Percentiles rank a stretch among this genome's conserved stretches.
Evolutionary conservation across 1,140 invertebrate genomes (phyloP).

Genomic region (Pseudomyrmex concolor): DNA sequence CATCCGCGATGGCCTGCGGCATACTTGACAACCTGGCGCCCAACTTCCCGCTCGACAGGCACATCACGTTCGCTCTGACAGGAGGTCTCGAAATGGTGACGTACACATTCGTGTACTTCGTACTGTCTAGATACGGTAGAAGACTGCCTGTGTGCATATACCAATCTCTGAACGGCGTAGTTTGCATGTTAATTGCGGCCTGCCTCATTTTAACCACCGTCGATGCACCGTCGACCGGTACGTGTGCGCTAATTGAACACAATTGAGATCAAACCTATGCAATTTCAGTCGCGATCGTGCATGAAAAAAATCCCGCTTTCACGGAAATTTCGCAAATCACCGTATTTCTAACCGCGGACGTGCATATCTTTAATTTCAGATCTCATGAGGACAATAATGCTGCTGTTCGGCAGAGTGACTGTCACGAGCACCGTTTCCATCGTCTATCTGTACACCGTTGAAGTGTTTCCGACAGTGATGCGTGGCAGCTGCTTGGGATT

Average conservation of each 20-base stretch:
- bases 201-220: constrained; percentile 57
- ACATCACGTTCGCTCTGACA: constrained; percentile 79
- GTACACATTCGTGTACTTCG: constrained; percentile 76
- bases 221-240: constrained; percentile 30
- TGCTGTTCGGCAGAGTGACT: constrained; percentile 76
- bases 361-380: constrained; percentile 65
- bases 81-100: constrained; percentile 77
- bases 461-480: constrained; percentile 82
- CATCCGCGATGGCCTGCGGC: constrained; percentile 75
- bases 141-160: constrained; percentile 69
- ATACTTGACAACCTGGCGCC: constrained; percentile 74
- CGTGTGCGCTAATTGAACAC: background rate
- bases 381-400: constrained; percentile 68
- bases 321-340: background rate
- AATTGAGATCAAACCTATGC: no score
- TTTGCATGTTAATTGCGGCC: constrained; percentile 75
- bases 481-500: constrained; percentile 79
- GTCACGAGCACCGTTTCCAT: constrained; percentile 74
- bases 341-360: background rate
- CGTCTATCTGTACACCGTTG: constrained; percentile 78
- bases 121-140: constrained; percentile 77
- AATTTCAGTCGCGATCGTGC: no score
- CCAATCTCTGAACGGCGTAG: constrained; percentile 73
- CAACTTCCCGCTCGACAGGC: constrained; percentile 75
- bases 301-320: background rate